Conservation (phyloP, 2,797 vertebrate genomes). For the Pogoniulus pusillus region DNA sequence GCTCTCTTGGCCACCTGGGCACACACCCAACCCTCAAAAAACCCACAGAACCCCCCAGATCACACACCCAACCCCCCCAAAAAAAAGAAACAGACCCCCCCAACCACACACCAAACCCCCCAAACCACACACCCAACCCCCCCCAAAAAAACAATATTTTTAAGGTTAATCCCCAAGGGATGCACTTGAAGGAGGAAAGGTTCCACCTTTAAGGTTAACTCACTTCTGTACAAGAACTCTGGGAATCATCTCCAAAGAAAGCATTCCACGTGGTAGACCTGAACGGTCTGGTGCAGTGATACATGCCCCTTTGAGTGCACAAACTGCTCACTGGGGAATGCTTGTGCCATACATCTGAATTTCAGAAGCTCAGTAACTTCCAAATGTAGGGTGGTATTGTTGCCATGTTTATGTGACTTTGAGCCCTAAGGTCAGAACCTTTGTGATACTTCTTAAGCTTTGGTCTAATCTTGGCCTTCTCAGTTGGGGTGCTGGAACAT, state of each 20-base stretch:
- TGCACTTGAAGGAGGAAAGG: not conserved
- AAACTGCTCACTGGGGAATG: not conserved
- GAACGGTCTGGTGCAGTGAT: not conserved
- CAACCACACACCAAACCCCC: no score
- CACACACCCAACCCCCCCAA: no score
- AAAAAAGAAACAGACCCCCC: no score
- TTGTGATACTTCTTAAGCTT: not conserved
- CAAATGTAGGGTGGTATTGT: not conserved
- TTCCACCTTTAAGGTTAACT: not conserved
- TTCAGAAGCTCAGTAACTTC: not conserved
- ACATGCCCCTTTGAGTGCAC: not conserved
- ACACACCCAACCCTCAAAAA: no score
- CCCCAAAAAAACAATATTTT: not conserved
- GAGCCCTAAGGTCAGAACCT: not conserved
- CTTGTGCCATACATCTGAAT: not conserved
- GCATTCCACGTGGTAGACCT: fast-evolving
- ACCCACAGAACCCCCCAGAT: no score
- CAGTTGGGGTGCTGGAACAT: no score
- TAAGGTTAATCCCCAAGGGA: not conserved
- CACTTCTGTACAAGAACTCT: not conserved
- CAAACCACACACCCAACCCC: no score
- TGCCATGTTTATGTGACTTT: not conserved
- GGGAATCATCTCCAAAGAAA: not conserved
- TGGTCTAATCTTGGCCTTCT: not conserved
- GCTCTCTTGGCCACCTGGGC: no score